Evolutionary conservation across 2,888 invertebrate species (phyloP), one percentile per base, ranked within the genome.

Genomic region (Callyntrura guangdongensis): DNA sequence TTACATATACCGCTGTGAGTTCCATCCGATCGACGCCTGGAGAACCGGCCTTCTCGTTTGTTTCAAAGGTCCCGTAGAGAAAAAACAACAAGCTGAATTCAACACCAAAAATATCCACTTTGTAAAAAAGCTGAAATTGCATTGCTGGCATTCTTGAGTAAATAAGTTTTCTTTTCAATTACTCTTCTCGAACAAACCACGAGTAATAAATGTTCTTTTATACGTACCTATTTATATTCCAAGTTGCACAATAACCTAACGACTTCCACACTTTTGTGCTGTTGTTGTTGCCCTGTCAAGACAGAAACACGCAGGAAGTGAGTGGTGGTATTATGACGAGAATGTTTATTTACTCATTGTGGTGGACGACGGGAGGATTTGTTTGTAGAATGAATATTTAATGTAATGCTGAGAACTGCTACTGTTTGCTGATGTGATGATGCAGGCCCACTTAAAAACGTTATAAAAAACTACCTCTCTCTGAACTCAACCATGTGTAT

Each of bases 131-230:
- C 27, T 17, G 6, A 67, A 83, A 72, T 27, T 49, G 74, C 82
- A 89, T 89, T 89, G 89, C 74, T 83, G 17, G 64, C 56, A 89
- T 89, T 89, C 83, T 89, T 89, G 74, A 89, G 59, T 61, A 87
- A 89, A 67, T 83, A 83, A 89, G 72, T 72, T 74, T 87, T 81
- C 53, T 86, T 82, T 82, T 88, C 81, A 88, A 79, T 87, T 87
- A 69, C n/a, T 2, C 27, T 9, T 81, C n/a, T 64, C 22, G 6
- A 22, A 12, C 47, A 83, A 83, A 64, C 74, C 77, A 77, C 53
- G 25, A 27, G 17, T 27, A 79, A 17, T 14, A 6, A 61, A 12
- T 61, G 25, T 11, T 22, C 53, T 59, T 59, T 36, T 36, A n/a
- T n/a, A n/a, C n/a, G n/a, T n/a, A n/a, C n/a, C n/a, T n/a, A n/a